Evolutionary conservation across 2,888 invertebrate genomes (phyloP), one percentile per base, ranked within the genome.

Genomic region (Phania funesta): DNA sequence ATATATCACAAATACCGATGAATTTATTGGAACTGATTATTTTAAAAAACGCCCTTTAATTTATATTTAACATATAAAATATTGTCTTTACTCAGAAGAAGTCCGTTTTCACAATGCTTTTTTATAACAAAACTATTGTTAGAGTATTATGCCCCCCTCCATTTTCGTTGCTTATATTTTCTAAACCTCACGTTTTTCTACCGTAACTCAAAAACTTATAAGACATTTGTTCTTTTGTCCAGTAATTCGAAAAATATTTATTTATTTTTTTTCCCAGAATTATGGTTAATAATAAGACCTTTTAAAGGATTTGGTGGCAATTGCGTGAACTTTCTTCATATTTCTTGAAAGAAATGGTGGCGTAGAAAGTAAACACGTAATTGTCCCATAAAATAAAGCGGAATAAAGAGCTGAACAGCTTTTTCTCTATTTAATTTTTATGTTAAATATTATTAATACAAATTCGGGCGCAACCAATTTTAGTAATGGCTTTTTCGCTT

Each of bases 331-430:
- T 26, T 29, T 18, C 44, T 44, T 44, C 13, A 32, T 64, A 29
- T 48, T 29, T 48, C 46, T 48, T 22, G 20, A 20, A n/a, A n/a
- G n/a, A 29, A 13, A 48, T 35, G 48, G 35, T 35, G 18, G 5
- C 11, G 68, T 24, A 29, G 48, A 35, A 54, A 29, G 13, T 20
- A 54, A 13, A 54, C 68, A 68, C 56, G 56, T 32, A 44, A 22
- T 32, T 16, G 11, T 22, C 6, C 22, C 56, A 68, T 68, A 56
- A 68, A 56, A 26, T 44, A 44, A 11, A 56, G 18, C 2, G 18
- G 7, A 16, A 44, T 16, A 56, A 35, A 35, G 11, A 6, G 6
- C 26, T 26, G 16, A 54, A 38, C 9, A 48, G n/a, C n/a, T n/a
- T n/a, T n/a, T n/a, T n/a, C n/a, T 38, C n/a, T 38, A 38, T 38